phyloP scores from a whole-genome alignment of 2,888 invertebrate genomes.

The Amphiduros pacificus region DNA sequence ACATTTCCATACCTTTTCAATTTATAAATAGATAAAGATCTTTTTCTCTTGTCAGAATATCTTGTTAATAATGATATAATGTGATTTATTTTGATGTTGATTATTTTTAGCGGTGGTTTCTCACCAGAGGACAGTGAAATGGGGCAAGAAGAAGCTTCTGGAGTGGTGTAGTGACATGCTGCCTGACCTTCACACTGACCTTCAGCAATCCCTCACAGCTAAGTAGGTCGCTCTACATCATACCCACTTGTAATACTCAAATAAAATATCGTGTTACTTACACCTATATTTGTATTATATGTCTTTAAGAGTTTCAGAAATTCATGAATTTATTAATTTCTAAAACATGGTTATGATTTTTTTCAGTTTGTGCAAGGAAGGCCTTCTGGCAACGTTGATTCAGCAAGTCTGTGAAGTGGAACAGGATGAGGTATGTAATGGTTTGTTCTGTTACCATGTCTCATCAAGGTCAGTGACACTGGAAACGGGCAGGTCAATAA shows the following conservation, averaged over 20 bases:
- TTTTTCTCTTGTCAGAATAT: not conserved
- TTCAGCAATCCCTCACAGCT: not conserved
- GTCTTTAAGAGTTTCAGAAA: not conserved
- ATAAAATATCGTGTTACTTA: not conserved
- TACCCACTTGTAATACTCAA: not conserved
- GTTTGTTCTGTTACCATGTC: not conserved
- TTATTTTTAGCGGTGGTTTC: conserved; percentile 34
- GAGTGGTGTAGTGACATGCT: conserved; percentile 38
- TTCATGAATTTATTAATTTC: not conserved
- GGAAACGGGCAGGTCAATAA: not conserved
- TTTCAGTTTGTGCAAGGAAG: conserved; percentile 44
- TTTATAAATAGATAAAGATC: not conserved
- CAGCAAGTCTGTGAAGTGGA: conserved; percentile 26
- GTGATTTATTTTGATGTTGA: not conserved
- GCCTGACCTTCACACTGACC: conserved; percentile 8
- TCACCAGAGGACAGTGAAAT: conserved; percentile 45
- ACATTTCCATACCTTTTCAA: not conserved
- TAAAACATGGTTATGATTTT: not conserved
- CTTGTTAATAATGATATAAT: not conserved
- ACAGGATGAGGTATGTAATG: conserved; percentile 11
- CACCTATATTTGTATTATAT: not conserved
- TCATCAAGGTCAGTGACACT: not conserved
- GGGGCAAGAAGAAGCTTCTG: conserved; percentile 43
- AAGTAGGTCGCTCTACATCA: conserved; percentile 3
- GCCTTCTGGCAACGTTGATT: conserved; percentile 42